Conservation (phyloP, 2,113 vertebrate genomes). For the Nothoprocta pentlandii region DNA sequence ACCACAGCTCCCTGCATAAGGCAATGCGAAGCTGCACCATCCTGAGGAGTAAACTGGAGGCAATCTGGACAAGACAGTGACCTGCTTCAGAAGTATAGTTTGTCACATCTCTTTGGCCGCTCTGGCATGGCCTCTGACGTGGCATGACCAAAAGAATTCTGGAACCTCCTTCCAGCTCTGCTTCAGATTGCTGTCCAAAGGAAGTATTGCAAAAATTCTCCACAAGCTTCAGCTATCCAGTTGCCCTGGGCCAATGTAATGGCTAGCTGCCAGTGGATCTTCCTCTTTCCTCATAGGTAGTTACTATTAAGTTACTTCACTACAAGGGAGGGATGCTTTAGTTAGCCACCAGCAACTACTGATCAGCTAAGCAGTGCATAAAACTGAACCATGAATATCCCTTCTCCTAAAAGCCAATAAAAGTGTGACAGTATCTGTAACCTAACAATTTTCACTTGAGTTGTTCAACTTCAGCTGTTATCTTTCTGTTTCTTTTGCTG, state of each 20-base stretch:
- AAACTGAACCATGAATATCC: neutral
- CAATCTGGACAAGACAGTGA: neutral
- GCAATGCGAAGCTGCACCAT: neutral
- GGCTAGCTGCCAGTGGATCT: neutral
- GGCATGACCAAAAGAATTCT: neutral
- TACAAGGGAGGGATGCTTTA: neutral
- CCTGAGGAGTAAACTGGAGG: neutral
- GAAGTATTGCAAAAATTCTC: neutral
- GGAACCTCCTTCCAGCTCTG: neutral
- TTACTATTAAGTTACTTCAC: neutral
- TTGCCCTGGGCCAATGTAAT: neutral
- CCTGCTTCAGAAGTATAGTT: neutral
- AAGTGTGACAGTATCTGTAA: neutral
- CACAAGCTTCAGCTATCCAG: rapidly evolving
- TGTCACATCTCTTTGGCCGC: neutral
- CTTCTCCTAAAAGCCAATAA: neutral
- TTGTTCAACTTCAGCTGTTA: neutral
- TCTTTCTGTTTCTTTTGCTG: neutral
- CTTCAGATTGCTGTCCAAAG: neutral
- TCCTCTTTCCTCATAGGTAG: rapidly evolving
- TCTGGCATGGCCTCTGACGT: neutral
- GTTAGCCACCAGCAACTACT: neutral
- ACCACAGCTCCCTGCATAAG: neutral
- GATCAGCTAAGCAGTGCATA: neutral
- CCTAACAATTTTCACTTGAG: neutral